Conservation (phyloP, 2,888 invertebrate species). For the Drosophila borborema region DNA sequence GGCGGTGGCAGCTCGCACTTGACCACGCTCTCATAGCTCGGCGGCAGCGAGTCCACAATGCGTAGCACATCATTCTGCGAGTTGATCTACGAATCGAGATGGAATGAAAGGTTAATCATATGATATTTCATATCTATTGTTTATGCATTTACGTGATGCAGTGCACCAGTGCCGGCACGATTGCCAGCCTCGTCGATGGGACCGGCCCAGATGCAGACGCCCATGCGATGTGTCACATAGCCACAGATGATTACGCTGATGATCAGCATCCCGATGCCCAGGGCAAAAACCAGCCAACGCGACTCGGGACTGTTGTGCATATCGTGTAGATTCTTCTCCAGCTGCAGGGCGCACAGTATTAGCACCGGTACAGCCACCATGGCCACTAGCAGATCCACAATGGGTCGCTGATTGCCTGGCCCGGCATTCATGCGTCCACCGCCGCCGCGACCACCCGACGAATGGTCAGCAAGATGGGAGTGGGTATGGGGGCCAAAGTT, state of each 20-base stretch:
- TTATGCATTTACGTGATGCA: conserved; percentile 73
- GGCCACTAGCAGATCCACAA: conserved; percentile 85
- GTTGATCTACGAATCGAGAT: conserved; percentile 74
- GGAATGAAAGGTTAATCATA: not conserved
- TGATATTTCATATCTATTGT: not conserved
- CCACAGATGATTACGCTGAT: conserved; percentile 85
- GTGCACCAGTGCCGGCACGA: conserved; percentile 61
- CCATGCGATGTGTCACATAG: conserved; percentile 85
- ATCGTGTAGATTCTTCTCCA: conserved; percentile 85
- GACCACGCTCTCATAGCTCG: conserved; percentile 85
- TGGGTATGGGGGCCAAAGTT: conserved; percentile 48
- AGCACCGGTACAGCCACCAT: conserved; percentile 85
- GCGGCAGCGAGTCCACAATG: conserved; percentile 84
- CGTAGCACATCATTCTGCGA: conserved; percentile 84
- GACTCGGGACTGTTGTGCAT: conserved; percentile 83
- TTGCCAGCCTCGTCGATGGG: conserved; percentile 83
- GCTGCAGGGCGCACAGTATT: conserved; percentile 84
- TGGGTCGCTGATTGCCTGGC: conserved; percentile 79
- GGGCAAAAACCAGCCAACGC: conserved; percentile 85
- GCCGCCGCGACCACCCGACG: not conserved
- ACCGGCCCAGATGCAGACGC: conserved; percentile 85
- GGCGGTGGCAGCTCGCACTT: conserved; percentile 85
- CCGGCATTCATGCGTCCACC: conserved; percentile 34
- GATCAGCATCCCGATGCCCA: conserved; percentile 85
- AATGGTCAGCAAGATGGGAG: conserved; percentile 10